Base-by-base conservation (phyloP, 53 echinoderm and acorn worm species). In the Pentamera pediparva region DNA sequence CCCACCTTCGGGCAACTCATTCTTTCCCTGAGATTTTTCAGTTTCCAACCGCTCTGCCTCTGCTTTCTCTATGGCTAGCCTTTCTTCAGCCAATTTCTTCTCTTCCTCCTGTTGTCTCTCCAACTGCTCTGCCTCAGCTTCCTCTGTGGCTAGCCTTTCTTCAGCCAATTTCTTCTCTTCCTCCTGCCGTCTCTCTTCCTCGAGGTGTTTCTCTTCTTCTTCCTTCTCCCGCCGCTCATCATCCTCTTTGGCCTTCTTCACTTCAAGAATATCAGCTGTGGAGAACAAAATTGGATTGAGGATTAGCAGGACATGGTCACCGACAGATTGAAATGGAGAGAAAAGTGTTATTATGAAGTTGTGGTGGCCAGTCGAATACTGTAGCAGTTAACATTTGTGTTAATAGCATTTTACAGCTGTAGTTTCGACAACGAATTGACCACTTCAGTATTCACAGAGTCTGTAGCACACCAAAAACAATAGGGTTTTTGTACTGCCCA, bases 11-110 rank as follows among this genome's bases (percentile, higher is more conserved):
- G 61, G 2, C 21, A 24, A 25, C 21, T 57, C 32, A n/a, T 88
- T 85, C 65, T 89, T 75, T 62, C 59, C 79, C 36, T 76, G 56
- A 59, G 67, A 58, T 59, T 76, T 76, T 59, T 69, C 76, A 78
- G 51, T 77, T 52, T 43, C 32, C 51, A 36, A 67, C 48, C 69
- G 80, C 63, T 87, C 82, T 63, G 65, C 87, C 45, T 65, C 60
- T 37, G 30, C 35, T 56, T 54, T 75, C 32, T 43, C 15, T 1
- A 63, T 13, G 26, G 40, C 78, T n/a, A 71, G 74, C 26, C 75
- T 72, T 50, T 77, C 45, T 13, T 50, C 78, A 19, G 59, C 56
- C 29, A 51, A 13, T 19, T 49, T 53, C 9, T 35, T 72, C 22
- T 72, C 73, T 49, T 71, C 67, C 3, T 67, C 4, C 9, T 57